Evolutionary conservation across 1,140 invertebrate species (phyloP).

Genomic region (Apis laboriosa): DNA sequence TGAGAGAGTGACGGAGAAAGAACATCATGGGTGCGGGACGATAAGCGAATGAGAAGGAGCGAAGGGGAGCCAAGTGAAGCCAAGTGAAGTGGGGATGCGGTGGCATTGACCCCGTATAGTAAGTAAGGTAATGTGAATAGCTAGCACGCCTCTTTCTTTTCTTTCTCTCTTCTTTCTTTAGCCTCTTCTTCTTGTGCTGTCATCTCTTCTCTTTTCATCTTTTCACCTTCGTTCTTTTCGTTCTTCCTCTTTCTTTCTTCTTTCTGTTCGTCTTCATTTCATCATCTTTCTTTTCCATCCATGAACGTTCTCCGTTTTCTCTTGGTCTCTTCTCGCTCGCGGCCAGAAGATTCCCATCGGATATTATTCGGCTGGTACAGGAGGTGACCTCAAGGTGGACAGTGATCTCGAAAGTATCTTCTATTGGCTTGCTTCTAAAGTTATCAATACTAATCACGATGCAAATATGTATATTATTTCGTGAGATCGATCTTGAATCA

Average conservation of each 20-base stretch:
- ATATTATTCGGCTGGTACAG: slow-evolving; percentile 63
- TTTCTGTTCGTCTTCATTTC: neutral
- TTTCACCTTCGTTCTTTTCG: neutral
- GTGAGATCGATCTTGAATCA: neutral
- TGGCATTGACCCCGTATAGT: slow-evolving; percentile 78
- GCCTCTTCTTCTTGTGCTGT: neutral
- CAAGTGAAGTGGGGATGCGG: slow-evolving; percentile 73
- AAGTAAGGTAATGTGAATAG: slow-evolving; percentile 76
- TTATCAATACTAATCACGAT: slow-evolving; percentile 55
- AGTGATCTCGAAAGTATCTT: slow-evolving; percentile 64
- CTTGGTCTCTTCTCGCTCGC: slow-evolving; percentile 34
- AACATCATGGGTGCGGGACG: slow-evolving; percentile 19
- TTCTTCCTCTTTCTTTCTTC: neutral
- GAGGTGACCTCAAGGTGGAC: slow-evolving; percentile 67
- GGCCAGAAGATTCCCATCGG: slow-evolving; percentile 66
- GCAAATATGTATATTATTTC: neutral
- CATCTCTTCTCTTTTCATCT: neutral
- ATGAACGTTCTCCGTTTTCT: slow-evolving; percentile 21
- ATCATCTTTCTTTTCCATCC: neutral
- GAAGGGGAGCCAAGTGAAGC: slow-evolving; percentile 70
- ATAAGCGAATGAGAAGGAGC: slow-evolving; percentile 42
- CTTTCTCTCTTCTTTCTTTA: neutral
- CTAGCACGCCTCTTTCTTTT: slow-evolving; percentile 60
- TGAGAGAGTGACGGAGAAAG: slow-evolving; percentile 10
- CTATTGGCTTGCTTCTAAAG: slow-evolving; percentile 57